Base-by-base conservation (phyloP, 2,797 vertebrate species). In the Nannoperca obscura region DNA sequence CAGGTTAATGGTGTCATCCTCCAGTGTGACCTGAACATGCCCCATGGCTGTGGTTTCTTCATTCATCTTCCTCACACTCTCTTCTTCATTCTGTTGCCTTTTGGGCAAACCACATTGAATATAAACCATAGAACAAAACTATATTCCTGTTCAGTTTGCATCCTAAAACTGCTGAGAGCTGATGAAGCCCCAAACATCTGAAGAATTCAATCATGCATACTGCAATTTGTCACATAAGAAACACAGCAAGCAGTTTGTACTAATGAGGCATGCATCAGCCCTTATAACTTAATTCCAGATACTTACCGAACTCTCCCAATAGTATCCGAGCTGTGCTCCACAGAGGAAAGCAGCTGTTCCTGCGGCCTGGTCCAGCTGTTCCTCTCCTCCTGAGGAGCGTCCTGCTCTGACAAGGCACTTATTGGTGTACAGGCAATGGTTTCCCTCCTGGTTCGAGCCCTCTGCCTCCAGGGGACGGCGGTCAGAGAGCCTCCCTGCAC, bases 391-490 rank as follows among this genome's bases (percentile, higher is more conserved):
- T 17, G 69, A 38, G 61, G 49, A 66, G 50, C 19, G 0, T 81
- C 81, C 67, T 24, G 82, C 52, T 91, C 88, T 7, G 86, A n/a
- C 1, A 10, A 27, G 42, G 30, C 50, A 74, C 83, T 86, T n/a
- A 40, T 46, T 0, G 90, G 88, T 0, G 78, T 70, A 17, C 74
- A 85, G 52, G 60, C 77, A 1, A 78, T 81, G 7, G 93, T 93
- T 75, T 95, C 94, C 81, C 89, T 93, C 55, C 91, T 74, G 86
- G 55, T 69, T 36, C 88, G 86, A 42, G 65, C 80, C 63, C 93
- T 94, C 81, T 95, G 94, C 74, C 94, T 93, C 92, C 92, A 93
- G 5, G 91, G 86, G 14, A 93, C 90, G 0, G 81, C 79, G 1
- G 83, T 34, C 36, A 36, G 36, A 0, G 71, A 53, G 10, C 68